Conservation (phyloP, 2,888 invertebrate species). For the Cryptocheilus praepositus region DNA sequence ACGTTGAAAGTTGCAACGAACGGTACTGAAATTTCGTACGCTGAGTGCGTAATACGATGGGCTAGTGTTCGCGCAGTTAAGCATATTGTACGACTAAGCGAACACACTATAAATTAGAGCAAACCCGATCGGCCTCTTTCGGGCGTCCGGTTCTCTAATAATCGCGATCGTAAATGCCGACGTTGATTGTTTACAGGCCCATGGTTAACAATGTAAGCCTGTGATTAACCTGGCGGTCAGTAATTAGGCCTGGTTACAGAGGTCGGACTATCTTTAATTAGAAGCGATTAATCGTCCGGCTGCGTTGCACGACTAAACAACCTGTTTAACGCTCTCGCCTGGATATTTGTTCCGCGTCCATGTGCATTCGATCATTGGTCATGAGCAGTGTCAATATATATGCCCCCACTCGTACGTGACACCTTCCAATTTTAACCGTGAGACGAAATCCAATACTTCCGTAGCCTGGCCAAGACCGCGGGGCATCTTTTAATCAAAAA, state of each 20-base stretch:
- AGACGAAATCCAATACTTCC: too few species aligned
- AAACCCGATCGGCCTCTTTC: background rate
- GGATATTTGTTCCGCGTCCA: too few species aligned
- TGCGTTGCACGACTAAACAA: constrained; percentile 22
- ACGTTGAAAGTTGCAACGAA: too few species aligned
- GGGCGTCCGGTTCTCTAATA: constrained; percentile 25
- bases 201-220: constrained; percentile 21
- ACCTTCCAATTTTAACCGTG: too few species aligned
- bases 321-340: constrained; percentile 46
- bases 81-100: background rate
- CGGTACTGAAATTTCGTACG: too few species aligned
- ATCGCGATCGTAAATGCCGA: constrained; percentile 41
- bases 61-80: background rate
- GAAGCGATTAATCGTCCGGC: constrained; percentile 46
- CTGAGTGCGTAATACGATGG: too few species aligned
- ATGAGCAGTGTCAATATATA: too few species aligned
- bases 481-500: background rate
- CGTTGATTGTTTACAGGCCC: constrained; percentile 39
- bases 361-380: too few species aligned
- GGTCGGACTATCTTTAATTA: constrained; percentile 45
- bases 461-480: too few species aligned
- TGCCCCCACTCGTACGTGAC: too few species aligned
- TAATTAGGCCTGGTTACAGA: constrained; percentile 18
- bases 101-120: constrained; percentile 3
- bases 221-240: constrained; percentile 41